phyloP scores from a whole-genome alignment of 2,888 invertebrate species.

The Petrophora chlorosata region DNA sequence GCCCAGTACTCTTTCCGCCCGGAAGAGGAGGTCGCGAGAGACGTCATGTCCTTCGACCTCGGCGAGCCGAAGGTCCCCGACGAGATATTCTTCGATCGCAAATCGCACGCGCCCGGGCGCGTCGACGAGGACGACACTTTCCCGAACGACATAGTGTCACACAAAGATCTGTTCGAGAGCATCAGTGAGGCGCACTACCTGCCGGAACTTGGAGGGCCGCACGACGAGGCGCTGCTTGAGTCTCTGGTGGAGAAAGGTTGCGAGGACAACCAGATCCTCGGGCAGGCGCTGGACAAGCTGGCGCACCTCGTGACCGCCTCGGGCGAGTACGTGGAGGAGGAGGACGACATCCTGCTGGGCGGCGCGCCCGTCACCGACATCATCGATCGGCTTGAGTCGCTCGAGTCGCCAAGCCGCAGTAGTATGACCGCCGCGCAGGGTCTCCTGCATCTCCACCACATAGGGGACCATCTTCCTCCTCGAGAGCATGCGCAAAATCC shows the following conservation, averaged over 20 bases:
- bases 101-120: conserved; percentile 52
- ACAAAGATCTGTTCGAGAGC: conserved; percentile 77
- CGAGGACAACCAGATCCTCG: conserved; percentile 83
- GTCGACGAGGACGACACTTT: conserved; percentile 57
- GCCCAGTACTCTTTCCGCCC: conserved; percentile 63
- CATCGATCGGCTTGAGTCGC: conserved; percentile 85
- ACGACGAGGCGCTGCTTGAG: conserved; percentile 83
- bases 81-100: conserved; percentile 67
- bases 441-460: conserved; percentile 68
- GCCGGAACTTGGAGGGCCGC: conserved; percentile 71
- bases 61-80: conserved; percentile 62
- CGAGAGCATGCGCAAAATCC: conserved; percentile 16
- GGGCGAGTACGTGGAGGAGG: conserved; percentile 75
- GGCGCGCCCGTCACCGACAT: conserved; percentile 84
- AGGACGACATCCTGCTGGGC: conserved; percentile 73
- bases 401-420: conserved; percentile 76
- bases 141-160: conserved; percentile 62
- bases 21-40: conserved; percentile 64
- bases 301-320: conserved; percentile 68
- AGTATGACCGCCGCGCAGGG: conserved; percentile 76
- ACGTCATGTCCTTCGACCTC: conserved; percentile 74
- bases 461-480: conserved; percentile 58
- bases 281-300: conserved; percentile 71
- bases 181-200: conserved; percentile 78
- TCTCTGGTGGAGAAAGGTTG: conserved; percentile 85